Evolutionary conservation across 2,113 vertebrate species (phyloP), one percentile per base, ranked within the genome.

Genomic region (Patagioenas fasciata): DNA sequence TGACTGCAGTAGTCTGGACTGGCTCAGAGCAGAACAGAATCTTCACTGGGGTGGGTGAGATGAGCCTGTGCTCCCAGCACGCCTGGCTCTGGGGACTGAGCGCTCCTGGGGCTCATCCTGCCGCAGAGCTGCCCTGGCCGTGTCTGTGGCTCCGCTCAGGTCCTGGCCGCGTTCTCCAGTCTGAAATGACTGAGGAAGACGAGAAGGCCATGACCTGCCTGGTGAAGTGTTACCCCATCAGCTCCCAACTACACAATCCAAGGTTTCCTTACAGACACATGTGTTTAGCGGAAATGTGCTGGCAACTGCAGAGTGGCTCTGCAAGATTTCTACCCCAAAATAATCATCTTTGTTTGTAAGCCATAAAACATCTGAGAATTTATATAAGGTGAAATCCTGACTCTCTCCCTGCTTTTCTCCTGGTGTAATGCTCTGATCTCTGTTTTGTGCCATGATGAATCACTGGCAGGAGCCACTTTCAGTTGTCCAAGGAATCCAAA

Each of bases 311-410:
- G 82, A 9, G 74, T 36, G 34, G 86, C 64, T 96, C 80, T 90
- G 93, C 80, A 85, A 96, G 67, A 19, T 19, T 91, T 94, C 50
- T 15, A 66, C 44, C 77, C 94, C 60, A 60, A 91, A 70, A 82
- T 4, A 31, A 56, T 62, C n/a, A 82, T 91, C 42, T 77, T 64
- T 73, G 32, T 80, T 93, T 93, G n/a, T 79, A 73, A 57, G 73
- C 61, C 82, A 74, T 71, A 87, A 96, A 93, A 51, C 60, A 80
- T 16, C 47, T 6, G 36, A 80, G 89, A 84, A 84, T 36, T 54
- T 72, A 92, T 91, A 95, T 93, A 75, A 85, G 88, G 65, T 85
- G 85, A 95, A 96, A 95, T 31, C 85, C 34, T 9, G 15, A 50
- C 57, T 85, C 86, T 85, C 56, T 50, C 29, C 44, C 48, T 66